These are phyloP conservation scores for Drosophila setosimentum DNA, from an alignment of 2,888 invertebrate species.

Conservation along the genomic window DNA sequence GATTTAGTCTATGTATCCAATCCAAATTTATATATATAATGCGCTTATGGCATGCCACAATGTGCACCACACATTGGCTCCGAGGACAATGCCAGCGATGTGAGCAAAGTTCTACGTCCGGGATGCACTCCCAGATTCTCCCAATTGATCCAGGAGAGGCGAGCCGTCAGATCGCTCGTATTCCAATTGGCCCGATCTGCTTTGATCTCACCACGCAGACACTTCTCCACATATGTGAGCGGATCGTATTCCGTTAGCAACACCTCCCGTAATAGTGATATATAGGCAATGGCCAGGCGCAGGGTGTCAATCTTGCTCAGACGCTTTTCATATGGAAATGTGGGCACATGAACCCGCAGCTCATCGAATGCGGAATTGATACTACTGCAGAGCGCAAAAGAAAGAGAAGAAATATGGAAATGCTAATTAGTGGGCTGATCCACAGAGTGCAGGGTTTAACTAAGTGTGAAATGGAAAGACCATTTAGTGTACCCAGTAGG, in stretches of 20 bases:
- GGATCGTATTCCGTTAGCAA: conserved; percentile 96
- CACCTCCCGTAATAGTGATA: conserved; percentile 95
- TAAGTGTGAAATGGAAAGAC: conserved; percentile 77
- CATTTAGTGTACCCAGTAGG: conserved; percentile 90
- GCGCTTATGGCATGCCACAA: conserved; percentile 68
- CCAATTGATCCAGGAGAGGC: conserved; percentile 99
- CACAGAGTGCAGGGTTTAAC: background rate
- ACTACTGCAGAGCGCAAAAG: conserved; percentile 90
- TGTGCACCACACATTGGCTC: conserved; percentile 86
- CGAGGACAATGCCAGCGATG: conserved; percentile 91
- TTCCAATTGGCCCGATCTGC: conserved; percentile 97
- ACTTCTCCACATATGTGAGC: conserved; percentile 96
- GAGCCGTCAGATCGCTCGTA: conserved; percentile 98
- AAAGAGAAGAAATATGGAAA: conserved; percentile 9
- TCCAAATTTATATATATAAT: background rate
- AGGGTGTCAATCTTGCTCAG: conserved; percentile 99
- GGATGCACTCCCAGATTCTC: conserved; percentile 98
- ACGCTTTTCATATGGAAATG: conserved; percentile 99
- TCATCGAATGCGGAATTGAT: conserved; percentile 99
- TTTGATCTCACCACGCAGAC: conserved; percentile 95
- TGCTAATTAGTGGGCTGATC: conserved; percentile 50
- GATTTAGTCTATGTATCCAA: background rate
- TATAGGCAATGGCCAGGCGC: conserved; percentile 98
- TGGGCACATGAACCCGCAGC: conserved; percentile 98
- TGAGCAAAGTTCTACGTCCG: conserved; percentile 92